A percentile compares a stretch with the other conserved stretches of the same genome.
Conservation (phyloP, 2,113 vertebrate species). For the Syngnathoides biaculeatus region DNA sequence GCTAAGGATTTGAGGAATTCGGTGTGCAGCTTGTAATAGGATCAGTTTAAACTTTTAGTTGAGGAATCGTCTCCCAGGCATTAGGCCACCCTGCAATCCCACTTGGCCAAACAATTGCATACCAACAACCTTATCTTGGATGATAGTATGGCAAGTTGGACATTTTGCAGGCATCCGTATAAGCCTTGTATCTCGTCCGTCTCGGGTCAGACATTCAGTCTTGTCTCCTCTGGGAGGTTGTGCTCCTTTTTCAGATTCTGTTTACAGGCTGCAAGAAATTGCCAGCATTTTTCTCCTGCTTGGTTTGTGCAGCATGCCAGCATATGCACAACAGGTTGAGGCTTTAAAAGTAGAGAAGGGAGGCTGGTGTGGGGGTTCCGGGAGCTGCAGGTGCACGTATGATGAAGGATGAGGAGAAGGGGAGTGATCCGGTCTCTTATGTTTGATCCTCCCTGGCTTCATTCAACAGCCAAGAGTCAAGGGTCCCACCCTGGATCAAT, state of each 20-base stretch:
- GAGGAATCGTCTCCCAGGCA: constrained; percentile 21
- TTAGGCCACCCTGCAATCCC: constrained; percentile 5
- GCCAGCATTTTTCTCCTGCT: constrained; percentile 52
- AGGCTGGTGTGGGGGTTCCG: constrained; percentile 11
- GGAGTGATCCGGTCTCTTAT: constrained; percentile 22
- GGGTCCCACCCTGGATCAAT: constrained; percentile 59
- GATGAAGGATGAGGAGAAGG: constrained; percentile 32
- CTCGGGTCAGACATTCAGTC: constrained; percentile 38
- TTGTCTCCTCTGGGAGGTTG: constrained; percentile 59
- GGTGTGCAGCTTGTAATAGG: constrained; percentile 6
- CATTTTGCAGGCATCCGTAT: constrained; percentile 45
- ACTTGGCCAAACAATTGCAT: constrained; percentile 45
- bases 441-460: constrained; percentile 40
- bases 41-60: constrained; percentile 21
- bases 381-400: constrained; percentile 59
- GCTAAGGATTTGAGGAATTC: background rate
- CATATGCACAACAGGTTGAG: constrained; percentile 45
- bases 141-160: constrained; percentile 34
- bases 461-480: constrained; percentile 43
- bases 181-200: constrained; percentile 47
- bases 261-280: constrained; percentile 66
- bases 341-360: constrained; percentile 41
- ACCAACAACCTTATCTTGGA: constrained; percentile 48
- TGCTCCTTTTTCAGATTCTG: constrained; percentile 61
- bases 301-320: constrained; percentile 54